Conservation (phyloP, 2,888 invertebrate genomes). For the Ctena decussata region DNA sequence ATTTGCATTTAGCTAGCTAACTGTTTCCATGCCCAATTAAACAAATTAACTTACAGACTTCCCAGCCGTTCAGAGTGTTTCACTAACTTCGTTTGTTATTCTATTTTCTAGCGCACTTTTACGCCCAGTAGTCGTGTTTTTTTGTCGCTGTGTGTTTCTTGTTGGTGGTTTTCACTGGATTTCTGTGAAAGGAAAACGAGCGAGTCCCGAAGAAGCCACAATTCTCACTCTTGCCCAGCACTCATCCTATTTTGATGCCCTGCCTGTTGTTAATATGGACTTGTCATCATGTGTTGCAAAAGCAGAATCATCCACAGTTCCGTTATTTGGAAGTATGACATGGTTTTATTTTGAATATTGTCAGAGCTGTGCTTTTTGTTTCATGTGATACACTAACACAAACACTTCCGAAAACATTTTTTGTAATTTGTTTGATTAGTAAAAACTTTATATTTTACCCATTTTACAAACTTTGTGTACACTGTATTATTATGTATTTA, state of each 20-base stretch:
- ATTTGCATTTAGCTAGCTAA: too few species aligned
- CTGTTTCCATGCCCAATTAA: too few species aligned
- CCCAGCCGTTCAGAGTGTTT: too few species aligned
- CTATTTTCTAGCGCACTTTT: slow-evolving; percentile 71
- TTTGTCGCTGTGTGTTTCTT: slow-evolving; percentile 89
- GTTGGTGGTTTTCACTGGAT: slow-evolving; percentile 94
- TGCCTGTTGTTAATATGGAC: slow-evolving; percentile 93
- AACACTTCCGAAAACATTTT: too few species aligned
- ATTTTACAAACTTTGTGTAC: too few species aligned
- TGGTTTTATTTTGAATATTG: not conserved
- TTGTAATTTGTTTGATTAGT: too few species aligned
- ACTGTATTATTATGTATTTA: too few species aligned
- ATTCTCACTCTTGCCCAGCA: slow-evolving; percentile 96
- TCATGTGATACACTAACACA: too few species aligned
- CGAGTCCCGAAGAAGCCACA: slow-evolving; percentile 92
- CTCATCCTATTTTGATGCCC: slow-evolving; percentile 96
- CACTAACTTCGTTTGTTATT: too few species aligned
- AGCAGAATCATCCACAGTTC: slow-evolving; percentile 93
- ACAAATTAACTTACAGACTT: too few species aligned
- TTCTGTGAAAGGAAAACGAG: slow-evolving; percentile 92
- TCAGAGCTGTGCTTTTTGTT: not conserved
- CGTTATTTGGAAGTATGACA: slow-evolving; percentile 96
- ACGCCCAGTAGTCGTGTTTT: slow-evolving; percentile 78
- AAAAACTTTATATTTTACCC: too few species aligned
- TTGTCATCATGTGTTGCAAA: slow-evolving; percentile 97